Evolutionary conservation across 2,888 invertebrate genomes (phyloP).

Genomic region (Petrolisthes cinctipes): DNA sequence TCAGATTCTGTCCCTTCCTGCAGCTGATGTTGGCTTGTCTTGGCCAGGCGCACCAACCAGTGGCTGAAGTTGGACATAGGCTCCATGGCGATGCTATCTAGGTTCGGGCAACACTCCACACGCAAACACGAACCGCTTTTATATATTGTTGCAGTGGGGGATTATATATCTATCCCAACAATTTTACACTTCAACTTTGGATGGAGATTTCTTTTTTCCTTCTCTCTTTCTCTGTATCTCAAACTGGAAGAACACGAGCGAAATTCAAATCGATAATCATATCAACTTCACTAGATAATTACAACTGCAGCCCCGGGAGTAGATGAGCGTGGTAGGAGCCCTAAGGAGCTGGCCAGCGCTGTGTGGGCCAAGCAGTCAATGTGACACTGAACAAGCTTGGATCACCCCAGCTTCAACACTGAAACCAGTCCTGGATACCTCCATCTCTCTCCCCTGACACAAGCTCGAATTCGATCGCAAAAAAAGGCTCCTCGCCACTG

Average conservation of each 20-base stretch:
- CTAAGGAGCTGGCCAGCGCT: background rate
- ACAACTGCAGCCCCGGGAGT: background rate
- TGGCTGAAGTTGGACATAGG: constrained; percentile 26
- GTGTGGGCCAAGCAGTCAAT: constrained; percentile 37
- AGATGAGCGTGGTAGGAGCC: background rate
- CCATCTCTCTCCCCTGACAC: constrained; percentile 53
- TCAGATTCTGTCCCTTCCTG: constrained; percentile 26
- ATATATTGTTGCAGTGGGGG: background rate
- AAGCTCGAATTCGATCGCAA: constrained; percentile 52
- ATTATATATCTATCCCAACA: too few species aligned
- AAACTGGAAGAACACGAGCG: too few species aligned
- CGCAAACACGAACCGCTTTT: background rate
- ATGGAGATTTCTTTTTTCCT: too few species aligned
- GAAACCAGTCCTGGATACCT: constrained; percentile 56
- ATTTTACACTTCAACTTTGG: too few species aligned
- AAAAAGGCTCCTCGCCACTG: constrained; percentile 47
- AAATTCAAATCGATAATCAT: background rate
- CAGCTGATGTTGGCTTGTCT: constrained; percentile 27
- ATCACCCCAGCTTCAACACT: constrained; percentile 52
- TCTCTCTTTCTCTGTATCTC: too few species aligned
- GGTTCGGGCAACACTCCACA: background rate
- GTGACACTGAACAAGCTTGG: constrained; percentile 52
- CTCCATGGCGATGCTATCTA: constrained; percentile 7
- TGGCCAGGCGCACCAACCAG: constrained; percentile 40
- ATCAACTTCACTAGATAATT: constrained; percentile 2